phyloP scores from a whole-genome alignment of 2,797 vertebrate genomes.

The Poeciliopsis presidionis region DNA sequence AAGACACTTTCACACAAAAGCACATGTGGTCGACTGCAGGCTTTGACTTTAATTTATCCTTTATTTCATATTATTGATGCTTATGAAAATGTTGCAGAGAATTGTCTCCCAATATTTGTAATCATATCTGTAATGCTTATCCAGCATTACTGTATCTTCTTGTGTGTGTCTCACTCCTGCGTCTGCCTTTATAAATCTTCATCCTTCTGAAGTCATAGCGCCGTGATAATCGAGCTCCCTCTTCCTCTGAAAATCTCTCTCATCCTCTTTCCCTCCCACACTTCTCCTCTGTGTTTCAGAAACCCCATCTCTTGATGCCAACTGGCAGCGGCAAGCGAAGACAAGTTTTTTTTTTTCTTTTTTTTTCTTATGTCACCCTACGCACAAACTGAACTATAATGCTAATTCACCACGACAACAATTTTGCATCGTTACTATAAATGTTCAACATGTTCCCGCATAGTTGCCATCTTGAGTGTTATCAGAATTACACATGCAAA shows the following conservation, averaged over 20 bases:
- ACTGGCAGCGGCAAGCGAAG: conserved; percentile 66
- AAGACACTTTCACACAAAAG: conserved; percentile 1
- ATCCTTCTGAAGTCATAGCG: conserved; percentile 68
- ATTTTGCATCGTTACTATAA: conserved; percentile 64
- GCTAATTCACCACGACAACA: conserved; percentile 71
- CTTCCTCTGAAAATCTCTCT: conserved; percentile 67
- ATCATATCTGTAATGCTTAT: conserved; percentile 28
- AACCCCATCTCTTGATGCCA: conserved; percentile 69
- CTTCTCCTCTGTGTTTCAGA: conserved; percentile 66
- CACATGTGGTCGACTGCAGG: not conserved
- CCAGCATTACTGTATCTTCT: conserved; percentile 37
- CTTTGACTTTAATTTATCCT: not conserved
- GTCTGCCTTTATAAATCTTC: conserved; percentile 61
- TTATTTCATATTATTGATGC: conserved; percentile 18
- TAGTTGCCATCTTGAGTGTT: conserved; percentile 44
- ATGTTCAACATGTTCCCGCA: conserved; percentile 66
- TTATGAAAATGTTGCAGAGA: conserved; percentile 14
- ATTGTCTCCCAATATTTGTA: conserved; percentile 19
- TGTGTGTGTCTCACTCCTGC: conserved; percentile 41
- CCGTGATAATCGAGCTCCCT: conserved; percentile 62
- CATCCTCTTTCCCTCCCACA: conserved; percentile 74
- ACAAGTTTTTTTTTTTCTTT: conserved; percentile 68
- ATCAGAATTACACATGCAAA: conserved; percentile 53
- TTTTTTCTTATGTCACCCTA: conserved; percentile 72
- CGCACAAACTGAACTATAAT: conserved; percentile 59